phyloP scores from a whole-genome alignment of 2,888 invertebrate genomes.

The Pomacea canaliculata region DNA sequence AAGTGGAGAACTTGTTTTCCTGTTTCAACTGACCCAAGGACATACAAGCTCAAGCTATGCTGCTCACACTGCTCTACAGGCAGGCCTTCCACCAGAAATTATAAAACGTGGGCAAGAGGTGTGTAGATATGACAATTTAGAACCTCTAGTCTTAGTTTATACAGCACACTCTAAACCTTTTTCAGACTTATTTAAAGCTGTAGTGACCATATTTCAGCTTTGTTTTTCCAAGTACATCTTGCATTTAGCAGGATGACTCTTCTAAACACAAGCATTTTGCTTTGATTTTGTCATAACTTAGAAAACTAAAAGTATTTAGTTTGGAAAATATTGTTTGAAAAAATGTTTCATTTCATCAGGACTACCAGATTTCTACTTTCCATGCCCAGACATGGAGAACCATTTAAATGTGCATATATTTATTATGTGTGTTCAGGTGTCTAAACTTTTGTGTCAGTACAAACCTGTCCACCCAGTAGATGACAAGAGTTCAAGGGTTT shows the following conservation, averaged over 20 bases:
- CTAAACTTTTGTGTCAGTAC: slow-evolving; percentile 52
- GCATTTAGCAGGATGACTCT: too few relatives aligned
- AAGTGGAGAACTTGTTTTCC: slow-evolving; percentile 76
- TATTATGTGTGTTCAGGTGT: slow-evolving; percentile 44
- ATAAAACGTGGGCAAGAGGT: slow-evolving; percentile 73
- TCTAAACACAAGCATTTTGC: too few relatives aligned
- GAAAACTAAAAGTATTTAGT: too few relatives aligned
- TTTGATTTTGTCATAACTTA: too few relatives aligned
- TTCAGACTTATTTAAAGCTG: too few relatives aligned
- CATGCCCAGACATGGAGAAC: too few relatives aligned
- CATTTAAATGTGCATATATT: too few relatives aligned
- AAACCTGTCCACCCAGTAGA: slow-evolving; percentile 54
- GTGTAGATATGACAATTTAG: background rate
- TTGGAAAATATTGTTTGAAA: too few relatives aligned
- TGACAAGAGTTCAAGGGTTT: slow-evolving; percentile 44
- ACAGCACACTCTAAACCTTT: too few relatives aligned
- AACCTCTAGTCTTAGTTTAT: background rate
- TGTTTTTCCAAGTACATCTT: background rate
- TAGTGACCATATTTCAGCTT: too few relatives aligned
- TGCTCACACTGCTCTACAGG: slow-evolving; percentile 76
- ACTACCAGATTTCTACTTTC: too few relatives aligned
- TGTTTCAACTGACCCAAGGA: slow-evolving; percentile 78
- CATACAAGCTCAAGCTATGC: slow-evolving; percentile 77
- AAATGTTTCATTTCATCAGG: too few relatives aligned
- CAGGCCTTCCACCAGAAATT: slow-evolving; percentile 74